Evolutionary conservation across 1,140 invertebrate species (phyloP).

Genomic region (Heliconius hewitsoni): DNA sequence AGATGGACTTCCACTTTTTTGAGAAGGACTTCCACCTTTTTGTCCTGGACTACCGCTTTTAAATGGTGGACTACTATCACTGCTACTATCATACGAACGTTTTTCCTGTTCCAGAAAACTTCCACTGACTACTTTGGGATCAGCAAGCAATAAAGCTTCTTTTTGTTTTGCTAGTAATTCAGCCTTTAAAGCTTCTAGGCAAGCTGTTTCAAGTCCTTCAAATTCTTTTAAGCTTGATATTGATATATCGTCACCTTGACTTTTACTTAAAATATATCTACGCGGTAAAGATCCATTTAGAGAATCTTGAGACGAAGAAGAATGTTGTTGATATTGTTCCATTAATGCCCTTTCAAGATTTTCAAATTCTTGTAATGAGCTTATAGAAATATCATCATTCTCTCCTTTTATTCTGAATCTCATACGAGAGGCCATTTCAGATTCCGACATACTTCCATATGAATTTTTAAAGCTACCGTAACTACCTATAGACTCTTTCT

Average conservation of each 20-base stretch:
- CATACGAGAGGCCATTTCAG: conserved; percentile 89
- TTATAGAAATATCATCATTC: conserved; percentile 94
- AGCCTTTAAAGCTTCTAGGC: conserved; percentile 90
- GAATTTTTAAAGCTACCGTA: conserved; percentile 87
- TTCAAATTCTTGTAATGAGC: conserved; percentile 96
- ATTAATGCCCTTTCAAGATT: conserved; percentile 89
- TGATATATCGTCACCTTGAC: conserved; percentile 94
- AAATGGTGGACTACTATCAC: conserved; percentile 78
- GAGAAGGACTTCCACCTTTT: conserved; percentile 77
- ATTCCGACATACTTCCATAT: conserved; percentile 91
- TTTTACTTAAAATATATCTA: conserved; percentile 84
- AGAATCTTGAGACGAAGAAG: conserved; percentile 87
- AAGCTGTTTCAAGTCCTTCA: conserved; percentile 94
- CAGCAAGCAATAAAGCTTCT: conserved; percentile 87
- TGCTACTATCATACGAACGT: conserved; percentile 77
- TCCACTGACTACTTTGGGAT: conserved; percentile 82
- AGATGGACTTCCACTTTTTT: conserved; percentile 76
- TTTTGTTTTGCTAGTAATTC: conserved; percentile 93
- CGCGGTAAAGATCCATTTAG: conserved; percentile 88
- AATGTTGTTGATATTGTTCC: conserved; percentile 84
- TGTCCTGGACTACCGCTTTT: conserved; percentile 75
- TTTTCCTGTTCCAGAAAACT: conserved; percentile 80
- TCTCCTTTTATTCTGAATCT: conserved; percentile 91
- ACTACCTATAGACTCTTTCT: conserved; percentile 90
- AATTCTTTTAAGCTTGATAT: conserved; percentile 97